Percentiles rank a stretch among this genome's conserved stretches.
These are phyloP conservation scores for Sphaeridia pumilis DNA, from an alignment of 2,888 invertebrate species.

Conservation along the genomic window DNA sequence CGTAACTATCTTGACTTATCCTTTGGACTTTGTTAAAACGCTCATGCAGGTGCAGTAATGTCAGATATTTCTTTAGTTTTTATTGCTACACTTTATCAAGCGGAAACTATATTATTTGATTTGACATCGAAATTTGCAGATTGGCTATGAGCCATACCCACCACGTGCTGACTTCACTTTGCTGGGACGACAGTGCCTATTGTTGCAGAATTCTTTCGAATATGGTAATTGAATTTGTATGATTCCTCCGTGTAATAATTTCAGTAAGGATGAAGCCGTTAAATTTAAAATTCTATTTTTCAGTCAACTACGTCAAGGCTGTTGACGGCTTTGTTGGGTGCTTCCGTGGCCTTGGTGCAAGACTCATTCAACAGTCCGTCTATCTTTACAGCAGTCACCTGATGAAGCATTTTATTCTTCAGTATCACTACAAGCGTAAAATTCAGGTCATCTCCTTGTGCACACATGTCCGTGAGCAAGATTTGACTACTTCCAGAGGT, in stretches of 20 bases:
- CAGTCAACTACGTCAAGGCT: slow-evolving; percentile 61
- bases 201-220: slow-evolving; percentile 78
- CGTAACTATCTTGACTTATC: slow-evolving; percentile 7
- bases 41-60: slow-evolving; percentile 14
- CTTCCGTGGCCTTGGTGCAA: slow-evolving; percentile 71
- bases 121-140: too few species aligned
- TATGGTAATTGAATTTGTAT: slow-evolving; percentile 49
- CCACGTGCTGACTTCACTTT: slow-evolving; percentile 64
- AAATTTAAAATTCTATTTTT: not conserved
- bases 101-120: too few species aligned
- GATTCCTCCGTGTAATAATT: not conserved
- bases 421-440: too few species aligned
- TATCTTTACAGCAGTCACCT: slow-evolving; percentile 14
- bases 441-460: too few species aligned
- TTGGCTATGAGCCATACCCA: slow-evolving; percentile 78
- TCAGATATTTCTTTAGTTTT: not conserved
- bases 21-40: slow-evolving; percentile 8
- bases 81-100: not conserved
- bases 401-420: not conserved
- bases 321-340: slow-evolving; percentile 77
- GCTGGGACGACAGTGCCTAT: slow-evolving; percentile 65
- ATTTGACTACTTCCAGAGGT: too few species aligned
- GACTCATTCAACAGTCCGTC: slow-evolving; percentile 42
- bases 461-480: too few species aligned
- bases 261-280: not conserved